Base-by-base conservation (phyloP, 2,113 vertebrate genomes). In the Phaethon lepturus region DNA sequence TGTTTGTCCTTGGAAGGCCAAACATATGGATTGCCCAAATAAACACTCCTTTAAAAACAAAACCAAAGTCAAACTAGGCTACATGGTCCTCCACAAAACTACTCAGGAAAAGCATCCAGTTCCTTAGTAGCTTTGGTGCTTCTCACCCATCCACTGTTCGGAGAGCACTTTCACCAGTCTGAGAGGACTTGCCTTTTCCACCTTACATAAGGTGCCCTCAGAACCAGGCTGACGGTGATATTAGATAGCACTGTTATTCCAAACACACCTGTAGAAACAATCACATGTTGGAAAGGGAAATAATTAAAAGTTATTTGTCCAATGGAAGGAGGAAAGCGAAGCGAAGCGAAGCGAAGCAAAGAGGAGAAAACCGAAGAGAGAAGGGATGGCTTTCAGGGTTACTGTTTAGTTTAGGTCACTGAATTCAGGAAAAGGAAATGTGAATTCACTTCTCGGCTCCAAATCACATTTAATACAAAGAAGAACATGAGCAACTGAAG, bases 11-110 rank as follows among this genome's bases (percentile, higher is more conserved):
- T 73, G 31, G 47, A 77, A 93, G n/a, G 18, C 23, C 62, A 88
- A 92, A 91, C 4, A 26, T 6, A n/a, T 1, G 4, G 49, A 35
- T 82, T 74, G 38, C 73, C 33, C 73, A 96, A 86, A 96, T 89
- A 96, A 96, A 92, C 59, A 79, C 26, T 28, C 19, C 16, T 75
- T 79, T 50, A 73, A 96, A 95, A 94, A 81, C 69, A 93, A 84
- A 92, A 92, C 2, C 35, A 44, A 91, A 82, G 38, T 72, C 53
- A 95, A 85, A 63, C 10, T 31, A 81, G 20, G 23, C 26, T 75
- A 78, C 35, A 33, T 0, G 0, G 29, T n/a, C 29, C 11, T 68
- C 28, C 3, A 6, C 52, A 75, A 89, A 75, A 64, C 24, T 72
- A 20, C 23, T 17, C 3, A 28, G 50, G 47, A 52, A 68, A 56